These are phyloP conservation scores for Malurus melanocephalus DNA, from an alignment of 2,113 vertebrate species.

Conservation along the genomic window DNA sequence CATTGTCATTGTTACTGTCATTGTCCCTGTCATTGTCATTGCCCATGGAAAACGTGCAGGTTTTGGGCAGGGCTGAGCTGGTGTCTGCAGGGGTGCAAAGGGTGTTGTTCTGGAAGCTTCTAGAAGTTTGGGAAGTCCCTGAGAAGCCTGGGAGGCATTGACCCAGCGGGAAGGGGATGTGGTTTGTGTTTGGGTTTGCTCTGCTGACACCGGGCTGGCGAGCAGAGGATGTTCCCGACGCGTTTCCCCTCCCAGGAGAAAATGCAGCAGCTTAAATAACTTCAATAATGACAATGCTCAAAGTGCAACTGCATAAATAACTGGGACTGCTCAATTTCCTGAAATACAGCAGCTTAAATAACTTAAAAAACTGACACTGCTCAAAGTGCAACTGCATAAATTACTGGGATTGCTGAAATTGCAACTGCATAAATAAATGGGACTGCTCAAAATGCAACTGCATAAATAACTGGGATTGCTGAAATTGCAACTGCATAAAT, in stretches of 20 bases:
- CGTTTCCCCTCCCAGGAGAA: neutral
- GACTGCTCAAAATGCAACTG: no score
- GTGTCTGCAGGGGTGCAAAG: neutral
- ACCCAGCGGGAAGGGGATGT: neutral
- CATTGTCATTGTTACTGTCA: no score
- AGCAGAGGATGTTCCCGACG: neutral
- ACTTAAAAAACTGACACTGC: no score
- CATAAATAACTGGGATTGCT: no score
- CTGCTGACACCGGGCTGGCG: neutral
- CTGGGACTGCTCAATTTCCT: no score
- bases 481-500: no score
- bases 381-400: no score
- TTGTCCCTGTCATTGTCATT: neutral
- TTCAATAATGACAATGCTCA: no score
- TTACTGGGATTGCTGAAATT: no score
- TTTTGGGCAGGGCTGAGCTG: neutral
- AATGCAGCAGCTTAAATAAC: neutral
- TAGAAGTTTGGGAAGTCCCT: neutral
- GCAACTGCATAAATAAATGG: no score
- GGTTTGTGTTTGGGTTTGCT: neutral
- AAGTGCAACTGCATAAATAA: no score
- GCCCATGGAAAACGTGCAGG: accelerated
- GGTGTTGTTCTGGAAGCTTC: neutral
- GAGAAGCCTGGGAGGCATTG: neutral
- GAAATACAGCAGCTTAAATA: no score